These are phyloP conservation scores for Drosophila trichaetosa DNA, from an alignment of 2,888 invertebrate genomes.

Conservation along the genomic window DNA sequence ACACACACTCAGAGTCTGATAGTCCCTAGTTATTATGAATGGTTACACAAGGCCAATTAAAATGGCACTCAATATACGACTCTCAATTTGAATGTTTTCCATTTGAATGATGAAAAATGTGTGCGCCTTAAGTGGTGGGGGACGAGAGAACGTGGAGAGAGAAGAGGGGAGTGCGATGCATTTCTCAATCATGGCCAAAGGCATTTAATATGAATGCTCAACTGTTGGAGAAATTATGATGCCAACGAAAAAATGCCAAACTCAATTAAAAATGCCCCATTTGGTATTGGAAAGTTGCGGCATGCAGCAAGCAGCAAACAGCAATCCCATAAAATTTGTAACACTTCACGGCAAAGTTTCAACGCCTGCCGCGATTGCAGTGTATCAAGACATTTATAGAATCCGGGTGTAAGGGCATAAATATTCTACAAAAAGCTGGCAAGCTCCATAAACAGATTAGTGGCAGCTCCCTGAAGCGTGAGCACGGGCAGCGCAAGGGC, in stretches of 20 bases:
- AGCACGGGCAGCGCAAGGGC: background rate
- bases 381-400: conserved; percentile 68
- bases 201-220: conserved; percentile 62
- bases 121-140: conserved; percentile 43
- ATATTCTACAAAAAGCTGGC: conserved; percentile 56
- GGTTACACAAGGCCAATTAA: conserved; percentile 33
- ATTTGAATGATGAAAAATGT: conserved; percentile 71
- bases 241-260: conserved; percentile 59
- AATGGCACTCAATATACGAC: conserved; percentile 23
- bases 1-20: conserved; percentile 1
- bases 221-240: conserved; percentile 62
- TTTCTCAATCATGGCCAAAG: conserved; percentile 65
- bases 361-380: conserved; percentile 19
- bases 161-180: conserved; percentile 16
- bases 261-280: conserved; percentile 64
- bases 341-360: conserved; percentile 64
- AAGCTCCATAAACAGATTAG: conserved; percentile 75
- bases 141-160: background rate
- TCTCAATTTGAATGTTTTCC: conserved; percentile 45
- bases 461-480: conserved; percentile 26
- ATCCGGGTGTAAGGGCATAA: conserved; percentile 55
- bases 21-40: conserved; percentile 32
- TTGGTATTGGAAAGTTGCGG: conserved; percentile 11
- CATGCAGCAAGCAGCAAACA: background rate
- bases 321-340: conserved; percentile 65